Base-by-base conservation (phyloP, 1,140 invertebrate species). In the Cotesia typhae region DNA sequence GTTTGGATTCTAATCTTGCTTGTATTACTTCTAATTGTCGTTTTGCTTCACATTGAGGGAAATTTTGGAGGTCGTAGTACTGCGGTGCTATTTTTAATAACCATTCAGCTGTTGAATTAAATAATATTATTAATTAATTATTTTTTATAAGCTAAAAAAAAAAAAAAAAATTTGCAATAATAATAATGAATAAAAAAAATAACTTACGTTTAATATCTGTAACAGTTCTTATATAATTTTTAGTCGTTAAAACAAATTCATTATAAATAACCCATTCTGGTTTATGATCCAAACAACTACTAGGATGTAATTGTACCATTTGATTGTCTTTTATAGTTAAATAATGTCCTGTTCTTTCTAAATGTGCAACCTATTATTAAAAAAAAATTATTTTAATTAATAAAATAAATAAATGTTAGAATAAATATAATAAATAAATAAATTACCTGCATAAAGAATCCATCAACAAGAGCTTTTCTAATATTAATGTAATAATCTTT, bases 221-320 rank as follows among this genome's bases (percentile, higher is more conserved):
- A 1, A 99, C 97, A 1, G 98, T 99, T 76, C 98, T 90, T 77
- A 99, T 99, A 84, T 99, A 99, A 87, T 99, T 99, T 87, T 99
- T 99, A 10, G 98, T 99, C 38, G 98, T 99, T 67, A 99, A 89
- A 37, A 99, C 98, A 87, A 99, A 99, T 88, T 99, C 98, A 87
- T 99, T 99, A 88, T 99, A 99, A 65, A 99, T 92, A 14, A 99
- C 98, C 98, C 98, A 99, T 84, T 99, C 98, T 3, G 98, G 98
- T 88, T 99, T 99, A 86, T 99, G 98, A 88, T 99, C 98, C 12
- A 99, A 89, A 86, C 97, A 99, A 14, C 97, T 99, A 61, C 97
- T 99, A 0, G 98, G 98, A 89, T 99, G 98, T 10, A 99, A 90
- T 85, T 99, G 97, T 6, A 99, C 98, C 68, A 97, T 92, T 89